Base-by-base conservation (phyloP, 2,888 invertebrate species). In the Magallana nippona region DNA sequence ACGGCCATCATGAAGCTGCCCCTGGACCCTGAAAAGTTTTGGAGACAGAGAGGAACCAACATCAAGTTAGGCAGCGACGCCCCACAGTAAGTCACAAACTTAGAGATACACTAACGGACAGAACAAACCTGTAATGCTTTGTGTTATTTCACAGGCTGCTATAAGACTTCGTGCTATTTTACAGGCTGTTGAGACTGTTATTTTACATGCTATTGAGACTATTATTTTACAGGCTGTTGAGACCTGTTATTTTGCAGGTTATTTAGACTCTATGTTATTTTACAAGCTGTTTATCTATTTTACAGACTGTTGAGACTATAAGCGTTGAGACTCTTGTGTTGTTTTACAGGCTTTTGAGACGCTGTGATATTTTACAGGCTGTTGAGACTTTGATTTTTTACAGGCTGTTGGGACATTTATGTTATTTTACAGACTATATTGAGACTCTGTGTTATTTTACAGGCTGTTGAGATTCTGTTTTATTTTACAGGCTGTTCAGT, bases 1-100 rank as follows among this genome's bases (percentile, higher is more conserved):
- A 91, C 91, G 0, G 88, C 89, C 17, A 89, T 89, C 32, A 85
- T 91, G 87, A 84, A 89, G 78, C 87, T 92, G 22, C 91, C 91
- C 15, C 87, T 91, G 2, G 89, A 90, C 56, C 89, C 91, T 1
- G 62, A 83, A 22, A 86, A 88, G 44, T 89, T 89, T 84, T 88
- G 89, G 86, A 83, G 86, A 57, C 91, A 91, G 82, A 79, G 89
- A 79, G 87, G 86, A 27, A 91, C 90, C 15, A 88, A 89, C 82
- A 89, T 91, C 79, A 85, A 85, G 13, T 87, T 92, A 27, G 91
- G 91, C 17, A 88, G 88, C 77, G 91, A 91, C 56, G 85, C 89
- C 56, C 87, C 88, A 22, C 87, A 89, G 91, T 91, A 84, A 79
- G 87, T 80, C 15, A 2, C 11, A 22, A 60, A 15, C 60, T 19